These are phyloP conservation scores for Meloe dianella DNA, from an alignment of 2,888 invertebrate species.

Conservation along the genomic window DNA sequence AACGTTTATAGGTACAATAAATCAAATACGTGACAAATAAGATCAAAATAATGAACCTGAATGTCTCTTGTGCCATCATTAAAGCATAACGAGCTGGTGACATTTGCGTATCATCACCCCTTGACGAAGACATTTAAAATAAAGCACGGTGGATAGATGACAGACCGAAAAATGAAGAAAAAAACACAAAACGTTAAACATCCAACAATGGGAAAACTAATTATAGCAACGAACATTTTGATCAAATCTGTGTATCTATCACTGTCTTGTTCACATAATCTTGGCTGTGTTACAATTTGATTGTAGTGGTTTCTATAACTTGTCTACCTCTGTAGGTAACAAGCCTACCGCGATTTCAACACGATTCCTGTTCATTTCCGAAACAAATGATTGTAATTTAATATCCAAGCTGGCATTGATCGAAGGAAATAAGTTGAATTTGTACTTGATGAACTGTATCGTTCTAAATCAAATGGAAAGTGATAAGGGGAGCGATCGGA, in stretches of 20 bases:
- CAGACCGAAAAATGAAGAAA: background rate
- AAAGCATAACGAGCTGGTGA: slow-evolving; percentile 31
- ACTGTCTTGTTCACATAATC: background rate
- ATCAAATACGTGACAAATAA: slow-evolving; percentile 33
- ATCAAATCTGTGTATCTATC: background rate
- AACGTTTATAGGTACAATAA: background rate
- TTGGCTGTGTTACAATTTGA: background rate
- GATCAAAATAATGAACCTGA: slow-evolving; percentile 36
- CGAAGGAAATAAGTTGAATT: slow-evolving; percentile 55
- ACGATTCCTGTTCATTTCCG: slow-evolving; percentile 60
- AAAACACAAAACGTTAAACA: background rate
- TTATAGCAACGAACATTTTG: background rate
- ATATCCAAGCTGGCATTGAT: slow-evolving; percentile 53
- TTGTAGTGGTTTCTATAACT: slow-evolving; percentile 41
- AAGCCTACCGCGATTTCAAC: slow-evolving; percentile 59
- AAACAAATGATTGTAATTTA: slow-evolving; percentile 62
- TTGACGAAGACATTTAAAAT: too few species aligned
- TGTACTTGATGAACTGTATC: slow-evolving; percentile 42
- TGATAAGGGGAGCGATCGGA: background rate
- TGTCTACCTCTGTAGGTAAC: slow-evolving; percentile 51
- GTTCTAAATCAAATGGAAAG: slow-evolving; percentile 10
- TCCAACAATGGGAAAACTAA: background rate
- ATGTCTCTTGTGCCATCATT: slow-evolving; percentile 34
- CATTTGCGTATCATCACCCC: slow-evolving; percentile 16
- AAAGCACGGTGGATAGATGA: too few species aligned